Conservation (phyloP, 1,140 invertebrate genomes). For the Bombus polaris region DNA sequence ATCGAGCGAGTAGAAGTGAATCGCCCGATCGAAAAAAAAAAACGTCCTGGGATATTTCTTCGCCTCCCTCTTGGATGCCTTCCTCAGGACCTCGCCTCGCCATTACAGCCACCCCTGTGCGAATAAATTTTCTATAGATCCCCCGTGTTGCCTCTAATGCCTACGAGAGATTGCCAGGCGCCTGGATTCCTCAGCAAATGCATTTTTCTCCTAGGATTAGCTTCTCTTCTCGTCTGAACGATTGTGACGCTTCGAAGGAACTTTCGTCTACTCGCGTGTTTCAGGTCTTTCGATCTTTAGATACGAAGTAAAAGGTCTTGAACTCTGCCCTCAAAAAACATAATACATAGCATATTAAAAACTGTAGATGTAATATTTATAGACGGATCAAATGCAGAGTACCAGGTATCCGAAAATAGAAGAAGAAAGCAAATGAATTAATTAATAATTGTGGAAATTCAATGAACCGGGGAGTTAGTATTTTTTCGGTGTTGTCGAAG, state of each 20-base stretch:
- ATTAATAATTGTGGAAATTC: background rate
- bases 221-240: too few relatives aligned
- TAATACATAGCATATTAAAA: too few relatives aligned
- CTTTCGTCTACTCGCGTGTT: background rate
- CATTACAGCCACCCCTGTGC: background rate
- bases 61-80: background rate
- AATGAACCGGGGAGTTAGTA: background rate
- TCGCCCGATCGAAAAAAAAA: conserved; percentile 27
- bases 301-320: background rate
- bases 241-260: background rate
- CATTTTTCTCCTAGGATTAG: conserved; percentile 13
- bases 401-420: background rate
- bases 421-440: too few relatives aligned
- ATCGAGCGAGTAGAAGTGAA: conserved; percentile 41
- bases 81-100: background rate
- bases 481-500: background rate
- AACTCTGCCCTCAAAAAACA: background rate
- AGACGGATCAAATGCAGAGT: background rate
- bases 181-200: background rate
- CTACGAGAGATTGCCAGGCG: background rate
- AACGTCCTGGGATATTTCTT: conserved; percentile 25
- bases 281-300: background rate
- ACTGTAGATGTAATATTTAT: background rate
- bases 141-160: conserved; percentile 3
- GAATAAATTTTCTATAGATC: conserved; percentile 52